Percentiles rank a stretch among this genome's conserved stretches.
Conservation (phyloP, 2,797 vertebrate species). For the Argentina silus region DNA sequence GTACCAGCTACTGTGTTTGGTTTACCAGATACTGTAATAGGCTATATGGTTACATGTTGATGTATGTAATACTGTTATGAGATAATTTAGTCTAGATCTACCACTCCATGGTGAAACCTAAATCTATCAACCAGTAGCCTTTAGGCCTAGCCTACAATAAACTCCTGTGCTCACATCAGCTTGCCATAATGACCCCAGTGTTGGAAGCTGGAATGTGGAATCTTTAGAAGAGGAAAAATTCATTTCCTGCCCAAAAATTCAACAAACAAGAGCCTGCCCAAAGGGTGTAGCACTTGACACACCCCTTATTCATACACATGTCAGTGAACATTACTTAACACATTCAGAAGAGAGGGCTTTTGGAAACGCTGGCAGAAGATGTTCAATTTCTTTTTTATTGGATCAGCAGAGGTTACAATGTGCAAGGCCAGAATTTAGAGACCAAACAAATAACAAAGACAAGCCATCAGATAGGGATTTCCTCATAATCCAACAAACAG, state of each 20-base stretch:
- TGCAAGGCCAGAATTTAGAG: constrained; percentile 2
- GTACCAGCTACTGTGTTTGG: too few species aligned
- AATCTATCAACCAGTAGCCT: too few species aligned
- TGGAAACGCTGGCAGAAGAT: neutral
- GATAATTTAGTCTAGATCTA: too few species aligned
- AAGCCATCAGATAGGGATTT: neutral
- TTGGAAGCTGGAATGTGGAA: neutral
- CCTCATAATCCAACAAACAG: neutral
- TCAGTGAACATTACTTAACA: too few species aligned
- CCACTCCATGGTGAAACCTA: too few species aligned
- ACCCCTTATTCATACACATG: too few species aligned
- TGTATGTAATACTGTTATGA: too few species aligned
- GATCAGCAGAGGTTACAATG: neutral
- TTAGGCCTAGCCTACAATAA: too few species aligned
- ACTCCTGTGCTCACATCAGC: neutral
- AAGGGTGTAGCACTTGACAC: too few species aligned
- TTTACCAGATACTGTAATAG: too few species aligned
- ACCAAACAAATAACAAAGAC: neutral
- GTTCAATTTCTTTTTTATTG: neutral
- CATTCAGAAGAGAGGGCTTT: neutral
- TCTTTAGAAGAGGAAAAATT: neutral
- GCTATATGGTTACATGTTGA: too few species aligned
- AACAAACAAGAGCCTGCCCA: neutral
- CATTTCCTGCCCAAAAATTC: neutral
- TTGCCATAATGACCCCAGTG: neutral